Percentiles rank a stretch among this genome's conserved stretches.
Evolutionary conservation across 2,113 vertebrate genomes (phyloP).

Genomic region (Noctilio leporinus): DNA sequence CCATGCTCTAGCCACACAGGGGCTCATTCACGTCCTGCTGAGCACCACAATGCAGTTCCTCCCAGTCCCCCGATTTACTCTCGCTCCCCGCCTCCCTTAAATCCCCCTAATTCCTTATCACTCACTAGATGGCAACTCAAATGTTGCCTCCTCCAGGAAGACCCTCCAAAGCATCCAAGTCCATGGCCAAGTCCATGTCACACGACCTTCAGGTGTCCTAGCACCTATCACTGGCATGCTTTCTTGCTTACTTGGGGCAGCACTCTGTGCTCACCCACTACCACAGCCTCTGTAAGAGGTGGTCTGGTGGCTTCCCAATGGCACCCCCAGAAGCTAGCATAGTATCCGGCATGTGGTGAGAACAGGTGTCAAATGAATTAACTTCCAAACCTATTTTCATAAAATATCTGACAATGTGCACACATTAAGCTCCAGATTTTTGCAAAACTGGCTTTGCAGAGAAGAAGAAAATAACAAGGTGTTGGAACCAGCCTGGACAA

Average conservation of each 20-base stretch:
- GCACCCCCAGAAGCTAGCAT: not conserved
- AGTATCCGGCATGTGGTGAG: not conserved
- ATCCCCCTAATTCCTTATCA: not conserved
- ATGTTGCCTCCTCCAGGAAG: not conserved
- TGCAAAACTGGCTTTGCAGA: not conserved
- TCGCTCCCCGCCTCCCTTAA: not conserved
- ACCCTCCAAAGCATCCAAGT: not conserved
- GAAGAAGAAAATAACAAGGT: not conserved
- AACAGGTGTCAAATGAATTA: not conserved
- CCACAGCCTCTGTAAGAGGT: not conserved
- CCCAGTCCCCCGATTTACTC: not conserved
- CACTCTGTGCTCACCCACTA: not conserved
- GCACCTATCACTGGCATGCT: not conserved
- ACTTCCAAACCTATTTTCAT: not conserved
- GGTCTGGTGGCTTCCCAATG: not conserved
- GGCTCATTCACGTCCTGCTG: not conserved
- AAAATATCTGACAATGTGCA: not conserved
- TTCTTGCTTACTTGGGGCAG: not conserved
- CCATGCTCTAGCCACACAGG: not conserved
- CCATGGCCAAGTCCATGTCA: not conserved
- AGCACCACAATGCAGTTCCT: not conserved
- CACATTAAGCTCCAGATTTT: not conserved
- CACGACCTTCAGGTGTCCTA: not conserved
- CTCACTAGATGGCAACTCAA: not conserved
- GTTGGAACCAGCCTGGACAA: not conserved